Conservation (phyloP, 2,888 invertebrate species). For the Metalampra italica region DNA sequence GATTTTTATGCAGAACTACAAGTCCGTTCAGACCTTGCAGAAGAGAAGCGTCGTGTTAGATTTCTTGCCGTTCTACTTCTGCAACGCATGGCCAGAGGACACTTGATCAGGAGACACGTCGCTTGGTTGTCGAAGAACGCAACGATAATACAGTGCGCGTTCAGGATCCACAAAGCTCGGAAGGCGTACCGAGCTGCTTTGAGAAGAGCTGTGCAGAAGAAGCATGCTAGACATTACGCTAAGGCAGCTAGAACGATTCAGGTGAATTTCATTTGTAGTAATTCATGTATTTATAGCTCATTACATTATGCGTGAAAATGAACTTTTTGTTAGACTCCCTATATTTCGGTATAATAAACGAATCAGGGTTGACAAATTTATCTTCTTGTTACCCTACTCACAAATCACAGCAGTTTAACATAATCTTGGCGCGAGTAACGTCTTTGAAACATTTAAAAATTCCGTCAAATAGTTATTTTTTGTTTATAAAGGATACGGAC, state of each 20-base stretch:
- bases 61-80: conserved; percentile 51
- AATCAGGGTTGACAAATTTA: no score
- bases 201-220: conserved; percentile 49
- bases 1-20: conserved; percentile 53
- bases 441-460: no score
- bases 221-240: conserved; percentile 52
- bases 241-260: conserved; percentile 54
- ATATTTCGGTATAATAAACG: no score
- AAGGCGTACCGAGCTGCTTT: conserved; percentile 48
- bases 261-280: conserved; percentile 30
- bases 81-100: conserved; percentile 52
- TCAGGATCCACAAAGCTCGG: conserved; percentile 48
- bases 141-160: conserved; percentile 59
- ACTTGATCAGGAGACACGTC: conserved; percentile 56
- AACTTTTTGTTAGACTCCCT: no score
- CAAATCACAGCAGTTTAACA: no score
- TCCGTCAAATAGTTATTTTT: no score
- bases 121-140: conserved; percentile 58
- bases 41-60: conserved; percentile 36
- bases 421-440: no score
- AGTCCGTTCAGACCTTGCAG: conserved; percentile 41
- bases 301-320: neutral
- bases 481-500: no score
- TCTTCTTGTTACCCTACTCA: no score
- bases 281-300: neutral